These are phyloP conservation scores for Sialia sialis DNA, from an alignment of 2,113 vertebrate species.

Conservation along the genomic window DNA sequence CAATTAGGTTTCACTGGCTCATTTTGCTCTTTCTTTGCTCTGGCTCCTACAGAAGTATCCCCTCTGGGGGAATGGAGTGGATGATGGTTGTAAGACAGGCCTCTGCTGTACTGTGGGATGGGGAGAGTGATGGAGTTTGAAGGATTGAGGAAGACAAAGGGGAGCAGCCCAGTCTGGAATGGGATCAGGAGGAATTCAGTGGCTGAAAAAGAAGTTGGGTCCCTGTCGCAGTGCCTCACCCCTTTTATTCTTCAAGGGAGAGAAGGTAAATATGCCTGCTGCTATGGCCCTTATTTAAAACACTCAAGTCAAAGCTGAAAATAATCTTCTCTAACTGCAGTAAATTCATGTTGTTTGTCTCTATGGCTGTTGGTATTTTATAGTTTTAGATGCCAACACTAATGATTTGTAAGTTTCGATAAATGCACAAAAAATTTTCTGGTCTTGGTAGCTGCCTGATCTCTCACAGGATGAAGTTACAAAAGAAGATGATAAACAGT, in stretches of 20 bases:
- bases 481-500: not conserved
- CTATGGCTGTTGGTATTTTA: not conserved
- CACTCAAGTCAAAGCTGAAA: not conserved
- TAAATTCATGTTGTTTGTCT: not conserved
- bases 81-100: rapidly evolving
- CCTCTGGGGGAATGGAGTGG: rapidly evolving
- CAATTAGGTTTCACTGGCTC: not conserved
- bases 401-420: not conserved
- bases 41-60: rapidly evolving
- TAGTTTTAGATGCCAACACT: not conserved
- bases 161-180: not conserved
- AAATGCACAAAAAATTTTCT: not conserved
- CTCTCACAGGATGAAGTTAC: not conserved
- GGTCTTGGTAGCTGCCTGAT: not conserved
- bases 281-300: not conserved
- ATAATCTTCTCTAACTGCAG: not conserved
- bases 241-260: not conserved
- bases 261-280: not conserved
- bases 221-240: rapidly evolving
- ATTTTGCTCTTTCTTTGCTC: not conserved
- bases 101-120: rapidly evolving
- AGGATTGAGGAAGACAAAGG: not conserved
- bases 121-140: not conserved
- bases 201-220: not conserved
- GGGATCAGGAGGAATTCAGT: rapidly evolving